Evolutionary conservation across 2,888 invertebrate genomes (phyloP).

Genomic region (Phaonia tiefii): DNA sequence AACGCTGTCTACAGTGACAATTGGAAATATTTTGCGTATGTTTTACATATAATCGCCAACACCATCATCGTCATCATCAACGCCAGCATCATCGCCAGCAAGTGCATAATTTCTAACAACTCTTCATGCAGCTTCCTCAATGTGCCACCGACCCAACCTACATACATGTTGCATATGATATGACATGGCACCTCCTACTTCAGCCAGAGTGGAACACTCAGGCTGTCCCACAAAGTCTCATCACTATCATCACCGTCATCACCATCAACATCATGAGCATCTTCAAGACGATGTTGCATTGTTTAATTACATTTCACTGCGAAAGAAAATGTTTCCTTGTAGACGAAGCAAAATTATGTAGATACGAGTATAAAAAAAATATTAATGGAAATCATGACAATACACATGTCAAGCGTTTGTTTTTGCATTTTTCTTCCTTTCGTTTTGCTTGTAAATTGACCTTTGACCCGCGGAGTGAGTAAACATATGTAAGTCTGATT

Average conservation of each 20-base stretch:
- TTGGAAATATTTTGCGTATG: slow-evolving; percentile 49
- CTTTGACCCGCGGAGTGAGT: slow-evolving; percentile 10
- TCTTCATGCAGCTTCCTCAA: slow-evolving; percentile 20
- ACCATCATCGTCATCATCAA: not conserved
- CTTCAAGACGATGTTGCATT: slow-evolving; percentile 24
- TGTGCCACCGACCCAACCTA: not conserved
- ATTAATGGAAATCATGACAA: slow-evolving; percentile 25
- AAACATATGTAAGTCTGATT: slow-evolving; percentile 1
- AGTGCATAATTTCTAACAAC: slow-evolving; percentile 32
- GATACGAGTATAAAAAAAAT: not conserved
- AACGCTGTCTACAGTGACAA: slow-evolving; percentile 59
- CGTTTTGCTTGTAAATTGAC: slow-evolving; percentile 1
- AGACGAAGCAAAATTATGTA: not conserved
- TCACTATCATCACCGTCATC: not conserved
- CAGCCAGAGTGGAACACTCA: slow-evolving; percentile 13
- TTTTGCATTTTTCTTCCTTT: not conserved
- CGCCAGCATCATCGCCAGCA: not conserved
- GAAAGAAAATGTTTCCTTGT: slow-evolving; percentile 21
- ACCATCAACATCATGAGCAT: not conserved
- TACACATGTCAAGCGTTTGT: not conserved
- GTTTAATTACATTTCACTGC: slow-evolving; percentile 52
- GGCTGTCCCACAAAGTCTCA: not conserved
- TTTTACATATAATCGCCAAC: slow-evolving; percentile 26
- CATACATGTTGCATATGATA: not conserved
- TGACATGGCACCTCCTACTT: slow-evolving; percentile 29